Percentiles rank a stretch among this genome's conserved stretches.
Conservation (phyloP, 2,888 invertebrate species). For the Gastracanthus pulcherrimus region DNA sequence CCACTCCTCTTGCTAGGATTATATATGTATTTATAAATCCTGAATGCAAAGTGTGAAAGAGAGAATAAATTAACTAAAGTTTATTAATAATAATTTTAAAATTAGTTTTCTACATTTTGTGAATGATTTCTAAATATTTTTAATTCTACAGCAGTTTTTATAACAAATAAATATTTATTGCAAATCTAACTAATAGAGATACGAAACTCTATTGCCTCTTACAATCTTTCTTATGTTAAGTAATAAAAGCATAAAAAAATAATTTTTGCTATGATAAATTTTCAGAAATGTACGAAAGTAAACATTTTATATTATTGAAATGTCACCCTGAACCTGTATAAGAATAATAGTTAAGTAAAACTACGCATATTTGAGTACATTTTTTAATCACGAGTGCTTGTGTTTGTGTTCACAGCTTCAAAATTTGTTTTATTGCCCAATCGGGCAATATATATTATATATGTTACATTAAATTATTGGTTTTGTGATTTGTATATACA, state of each 20-base stretch:
- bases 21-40: not conserved
- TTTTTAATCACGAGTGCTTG: slow-evolving; percentile 53
- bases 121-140: too few species aligned
- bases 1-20: not conserved
- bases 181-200: too few species aligned
- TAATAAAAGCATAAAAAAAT: slow-evolving; percentile 4
- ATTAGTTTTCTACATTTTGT: too few species aligned
- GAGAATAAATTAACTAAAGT: too few species aligned
- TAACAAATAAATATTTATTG: too few species aligned
- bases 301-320: slow-evolving; percentile 45
- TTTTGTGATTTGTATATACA: not conserved
- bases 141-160: too few species aligned
- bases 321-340: slow-evolving; percentile 42
- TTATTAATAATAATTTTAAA: too few species aligned
- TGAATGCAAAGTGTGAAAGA: not conserved
- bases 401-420: slow-evolving; percentile 53
- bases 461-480: not conserved
- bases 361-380: slow-evolving; percentile 29
- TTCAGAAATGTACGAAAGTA: slow-evolving; percentile 46
- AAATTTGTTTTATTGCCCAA: slow-evolving; percentile 19
- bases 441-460: not conserved
- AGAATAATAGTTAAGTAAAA: slow-evolving; percentile 53
- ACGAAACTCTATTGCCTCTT: too few species aligned
- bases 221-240: too few species aligned
- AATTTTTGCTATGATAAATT: slow-evolving; percentile 48